Evolutionary conservation across 2,888 invertebrate genomes (phyloP).

Genomic region (Drosophila quinaria): DNA sequence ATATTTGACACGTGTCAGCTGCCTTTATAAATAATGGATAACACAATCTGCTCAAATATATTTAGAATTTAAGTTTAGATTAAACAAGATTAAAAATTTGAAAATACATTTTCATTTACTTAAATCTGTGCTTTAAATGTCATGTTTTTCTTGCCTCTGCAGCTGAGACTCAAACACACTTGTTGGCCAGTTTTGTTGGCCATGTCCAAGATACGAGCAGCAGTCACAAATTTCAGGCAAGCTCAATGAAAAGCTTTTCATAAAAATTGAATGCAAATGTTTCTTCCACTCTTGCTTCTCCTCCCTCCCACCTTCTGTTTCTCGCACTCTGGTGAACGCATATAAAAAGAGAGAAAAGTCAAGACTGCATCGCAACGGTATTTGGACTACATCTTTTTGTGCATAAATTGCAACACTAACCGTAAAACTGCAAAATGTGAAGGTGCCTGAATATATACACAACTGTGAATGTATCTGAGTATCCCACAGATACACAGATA

Average conservation of each 20-base stretch:
- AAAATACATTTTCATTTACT: slow-evolving; percentile 11
- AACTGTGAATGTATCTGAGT: slow-evolving; percentile 39
- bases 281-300: not conserved
- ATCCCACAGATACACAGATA: slow-evolving; percentile 35
- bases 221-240: slow-evolving; percentile 39
- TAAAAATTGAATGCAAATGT: slow-evolving; percentile 55
- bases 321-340: not conserved
- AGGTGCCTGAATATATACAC: slow-evolving; percentile 33
- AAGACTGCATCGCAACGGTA: slow-evolving; percentile 17
- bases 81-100: slow-evolving; percentile 10
- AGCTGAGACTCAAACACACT: slow-evolving; percentile 47
- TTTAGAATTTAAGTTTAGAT: slow-evolving; percentile 1
- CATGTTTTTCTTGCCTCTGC: slow-evolving; percentile 9
- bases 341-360: slow-evolving; percentile 18
- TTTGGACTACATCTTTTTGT: slow-evolving; percentile 46
- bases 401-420: slow-evolving; percentile 77
- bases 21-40: slow-evolving; percentile 4
- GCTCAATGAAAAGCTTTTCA: slow-evolving; percentile 55
- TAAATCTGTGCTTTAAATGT: slow-evolving; percentile 32
- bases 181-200: slow-evolving; percentile 50
- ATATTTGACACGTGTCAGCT: slow-evolving; percentile 9
- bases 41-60: not conserved
- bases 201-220: slow-evolving; percentile 34
- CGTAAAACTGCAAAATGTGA: slow-evolving; percentile 66
- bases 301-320: slow-evolving; percentile 2